These are phyloP conservation scores for Dasypogon diadema DNA, from an alignment of 2,888 invertebrate genomes.

Conservation along the genomic window DNA sequence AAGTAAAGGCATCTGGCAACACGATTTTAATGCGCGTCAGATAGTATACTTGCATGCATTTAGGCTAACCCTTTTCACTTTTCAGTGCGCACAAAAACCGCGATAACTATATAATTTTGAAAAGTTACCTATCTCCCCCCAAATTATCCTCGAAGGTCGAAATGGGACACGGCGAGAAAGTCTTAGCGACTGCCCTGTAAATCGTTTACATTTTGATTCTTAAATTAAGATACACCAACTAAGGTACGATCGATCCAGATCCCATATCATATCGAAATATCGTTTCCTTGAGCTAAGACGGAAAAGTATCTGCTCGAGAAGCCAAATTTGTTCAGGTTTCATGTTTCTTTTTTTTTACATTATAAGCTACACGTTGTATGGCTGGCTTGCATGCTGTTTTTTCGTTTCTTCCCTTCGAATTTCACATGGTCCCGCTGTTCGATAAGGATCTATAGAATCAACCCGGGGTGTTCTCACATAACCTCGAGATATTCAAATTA, in stretches of 20 bases:
- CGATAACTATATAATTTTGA: constrained; percentile 42
- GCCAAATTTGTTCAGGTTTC: not conserved
- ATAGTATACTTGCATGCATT: constrained; percentile 20
- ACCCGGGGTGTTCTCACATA: constrained; percentile 46
- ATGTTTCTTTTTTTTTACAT: not conserved
- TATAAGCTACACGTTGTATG: constrained; percentile 12
- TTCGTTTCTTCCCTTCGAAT: not conserved
- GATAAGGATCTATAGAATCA: constrained; percentile 37
- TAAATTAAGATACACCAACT: constrained; percentile 40
- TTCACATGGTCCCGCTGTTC: constrained; percentile 16
- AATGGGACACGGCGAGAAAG: too few relatives aligned
- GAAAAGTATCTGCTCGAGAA: not conserved
- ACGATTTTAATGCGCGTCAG: constrained; percentile 29
- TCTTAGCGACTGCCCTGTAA: constrained; percentile 4
- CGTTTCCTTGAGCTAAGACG: constrained; percentile 8
- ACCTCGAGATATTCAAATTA: constrained; percentile 45
- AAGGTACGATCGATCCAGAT: constrained; percentile 4
- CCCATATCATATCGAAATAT: constrained; percentile 39
- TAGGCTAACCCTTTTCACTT: constrained; percentile 25
- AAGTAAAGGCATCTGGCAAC: constrained; percentile 1
- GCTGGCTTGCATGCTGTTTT: not conserved
- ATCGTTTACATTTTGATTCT: constrained; percentile 14
- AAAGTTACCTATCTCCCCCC: constrained; percentile 19
- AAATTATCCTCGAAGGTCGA: too few relatives aligned
- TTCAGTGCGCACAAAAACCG: constrained; percentile 10